Evolutionary conservation across 2,888 invertebrate species (phyloP).

Genomic region (Orthonevra nobilis): DNA sequence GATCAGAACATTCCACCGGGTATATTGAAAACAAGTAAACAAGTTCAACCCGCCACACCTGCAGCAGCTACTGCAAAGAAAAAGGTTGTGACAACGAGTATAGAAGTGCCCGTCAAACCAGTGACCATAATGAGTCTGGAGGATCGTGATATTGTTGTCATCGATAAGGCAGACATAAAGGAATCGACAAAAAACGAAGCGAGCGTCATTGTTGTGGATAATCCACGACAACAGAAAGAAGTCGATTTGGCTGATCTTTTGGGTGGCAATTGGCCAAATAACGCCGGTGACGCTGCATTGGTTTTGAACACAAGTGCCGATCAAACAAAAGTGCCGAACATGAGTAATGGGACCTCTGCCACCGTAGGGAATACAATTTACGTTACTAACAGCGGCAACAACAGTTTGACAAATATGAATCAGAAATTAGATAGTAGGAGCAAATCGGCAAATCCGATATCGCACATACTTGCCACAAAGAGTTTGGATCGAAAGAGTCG

Average conservation of each 20-base stretch:
- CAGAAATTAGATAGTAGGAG: constrained; percentile 79
- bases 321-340: constrained; percentile 57
- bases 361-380: constrained; percentile 41
- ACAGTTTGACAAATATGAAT: constrained; percentile 71
- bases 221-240: constrained; percentile 73
- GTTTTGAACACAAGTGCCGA: constrained; percentile 74
- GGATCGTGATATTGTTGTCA: constrained; percentile 77
- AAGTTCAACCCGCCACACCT: constrained; percentile 28
- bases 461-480: constrained; percentile 80
- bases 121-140: constrained; percentile 73
- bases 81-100: constrained; percentile 22
- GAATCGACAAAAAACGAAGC: constrained; percentile 76
- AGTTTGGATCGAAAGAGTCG: constrained; percentile 65
- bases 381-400: constrained; percentile 71
- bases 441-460: constrained; percentile 83
- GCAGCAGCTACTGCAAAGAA: constrained; percentile 34
- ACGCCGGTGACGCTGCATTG: constrained; percentile 77
- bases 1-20: constrained; percentile 69
- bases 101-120: constrained; percentile 70
- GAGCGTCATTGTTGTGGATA: constrained; percentile 76
- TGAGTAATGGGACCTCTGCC: constrained; percentile 40
- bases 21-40: constrained; percentile 73
- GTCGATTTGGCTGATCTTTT: constrained; percentile 77
- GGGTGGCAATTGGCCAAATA: constrained; percentile 77
- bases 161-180: constrained; percentile 76